Conservation (phyloP, 2,113 vertebrate genomes). For the Alosa alosa region DNA sequence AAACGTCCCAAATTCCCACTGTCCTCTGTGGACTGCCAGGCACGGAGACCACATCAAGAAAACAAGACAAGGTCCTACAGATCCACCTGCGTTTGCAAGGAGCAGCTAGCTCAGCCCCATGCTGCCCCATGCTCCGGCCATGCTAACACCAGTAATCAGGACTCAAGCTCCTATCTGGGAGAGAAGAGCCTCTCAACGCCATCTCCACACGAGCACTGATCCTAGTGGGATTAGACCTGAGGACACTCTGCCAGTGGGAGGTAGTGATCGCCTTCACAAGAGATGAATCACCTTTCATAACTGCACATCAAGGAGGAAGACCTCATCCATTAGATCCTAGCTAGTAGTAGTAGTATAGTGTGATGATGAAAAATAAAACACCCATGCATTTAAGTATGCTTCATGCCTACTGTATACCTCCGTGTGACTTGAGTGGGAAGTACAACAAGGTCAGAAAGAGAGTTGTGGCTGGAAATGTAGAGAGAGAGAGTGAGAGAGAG, state of each 20-base stretch:
- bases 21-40: background rate
- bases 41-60: background rate
- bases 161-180: background rate
- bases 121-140: background rate
- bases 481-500: background rate
- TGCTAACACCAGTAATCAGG: background rate
- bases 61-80: background rate
- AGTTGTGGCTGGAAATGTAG: background rate
- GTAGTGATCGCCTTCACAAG: background rate
- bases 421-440: background rate
- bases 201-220: conserved; percentile 33
- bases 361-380: background rate
- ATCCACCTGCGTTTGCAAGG: background rate
- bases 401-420: background rate
- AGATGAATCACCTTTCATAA: background rate
- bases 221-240: background rate
- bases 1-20: background rate
- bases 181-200: background rate
- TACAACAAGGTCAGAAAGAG: background rate
- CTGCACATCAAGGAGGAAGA: background rate
- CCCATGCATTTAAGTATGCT: background rate
- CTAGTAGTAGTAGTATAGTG: background rate
- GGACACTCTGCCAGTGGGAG: background rate
- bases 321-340: background rate
- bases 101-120: background rate